Conservation (phyloP, 1,140 invertebrate genomes). For the Venturia canescens region DNA sequence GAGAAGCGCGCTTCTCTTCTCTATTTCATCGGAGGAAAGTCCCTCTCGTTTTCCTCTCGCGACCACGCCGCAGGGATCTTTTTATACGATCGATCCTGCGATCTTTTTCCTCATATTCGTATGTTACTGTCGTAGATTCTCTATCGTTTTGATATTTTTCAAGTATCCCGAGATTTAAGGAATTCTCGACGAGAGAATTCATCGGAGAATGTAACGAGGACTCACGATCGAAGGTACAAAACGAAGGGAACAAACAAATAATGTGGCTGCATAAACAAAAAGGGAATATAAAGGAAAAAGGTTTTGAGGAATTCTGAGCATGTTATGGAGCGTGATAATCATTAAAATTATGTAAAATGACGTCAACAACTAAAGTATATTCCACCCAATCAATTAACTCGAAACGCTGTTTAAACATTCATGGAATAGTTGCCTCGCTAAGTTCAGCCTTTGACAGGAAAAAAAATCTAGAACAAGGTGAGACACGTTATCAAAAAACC, state of each 20-base stretch:
- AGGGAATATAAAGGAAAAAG: no score
- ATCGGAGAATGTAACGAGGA: not conserved
- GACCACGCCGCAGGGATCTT: not conserved
- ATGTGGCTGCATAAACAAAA: conserved; percentile 10
- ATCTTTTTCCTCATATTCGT: not conserved
- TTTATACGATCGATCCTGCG: conserved; percentile 30
- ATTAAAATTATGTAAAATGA: no score
- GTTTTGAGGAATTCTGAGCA: no score
- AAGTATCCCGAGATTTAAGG: not conserved
- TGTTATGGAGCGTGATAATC: no score
- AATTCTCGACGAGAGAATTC: conserved; percentile 11
- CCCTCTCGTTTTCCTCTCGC: not conserved
- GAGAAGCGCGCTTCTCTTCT: not conserved
- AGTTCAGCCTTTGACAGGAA: no score
- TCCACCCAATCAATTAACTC: no score
- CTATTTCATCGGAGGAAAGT: conserved; percentile 16
- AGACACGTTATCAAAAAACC: no score
- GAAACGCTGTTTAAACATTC: no score
- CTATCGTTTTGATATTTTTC: not conserved
- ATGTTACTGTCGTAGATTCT: not conserved
- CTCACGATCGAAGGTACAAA: not conserved
- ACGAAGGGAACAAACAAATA: conserved; percentile 9
- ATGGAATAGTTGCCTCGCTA: no score
- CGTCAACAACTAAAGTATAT: no score
- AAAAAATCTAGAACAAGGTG: no score